Evolutionary conservation across 1,140 invertebrate species (phyloP).

Genomic region (Hetaerina americana): DNA sequence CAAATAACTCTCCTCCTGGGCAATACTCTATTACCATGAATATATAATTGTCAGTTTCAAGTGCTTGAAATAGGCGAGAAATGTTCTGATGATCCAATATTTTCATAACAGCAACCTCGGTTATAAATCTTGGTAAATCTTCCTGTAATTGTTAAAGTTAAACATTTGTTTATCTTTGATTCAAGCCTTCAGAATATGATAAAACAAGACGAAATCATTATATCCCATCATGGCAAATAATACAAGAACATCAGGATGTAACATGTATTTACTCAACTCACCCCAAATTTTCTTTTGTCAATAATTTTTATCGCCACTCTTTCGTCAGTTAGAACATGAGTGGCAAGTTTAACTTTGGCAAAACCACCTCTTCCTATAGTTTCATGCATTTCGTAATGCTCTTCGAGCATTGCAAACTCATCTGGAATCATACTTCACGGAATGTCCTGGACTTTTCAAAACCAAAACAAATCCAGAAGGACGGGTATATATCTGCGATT

Average conservation of each 20-base stretch:
- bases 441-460: neutral
- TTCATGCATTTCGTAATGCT: constrained; percentile 54
- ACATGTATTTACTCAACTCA: constrained; percentile 28
- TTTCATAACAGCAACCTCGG: constrained; percentile 72
- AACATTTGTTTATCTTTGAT: no score
- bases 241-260: neutral
- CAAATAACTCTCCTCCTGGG: constrained; percentile 70
- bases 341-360: constrained; percentile 67
- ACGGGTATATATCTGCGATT: no score
- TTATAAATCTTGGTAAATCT: constrained; percentile 61
- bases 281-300: constrained; percentile 58
- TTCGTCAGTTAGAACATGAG: constrained; percentile 60
- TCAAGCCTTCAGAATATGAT: no score
- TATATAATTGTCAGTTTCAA: constrained; percentile 57
- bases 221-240: no score
- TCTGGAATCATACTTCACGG: constrained; percentile 10
- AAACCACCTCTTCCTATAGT: constrained; percentile 66
- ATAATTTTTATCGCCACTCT: constrained; percentile 82
- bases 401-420: constrained; percentile 31
- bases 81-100: constrained; percentile 67
- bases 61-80: constrained; percentile 69
- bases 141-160: constrained; percentile 39
- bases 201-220: no score
- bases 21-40: constrained; percentile 71
- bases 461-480: neutral